These are phyloP conservation scores for Lasiommata megera DNA, from an alignment of 2,888 invertebrate species.

Conservation along the genomic window DNA sequence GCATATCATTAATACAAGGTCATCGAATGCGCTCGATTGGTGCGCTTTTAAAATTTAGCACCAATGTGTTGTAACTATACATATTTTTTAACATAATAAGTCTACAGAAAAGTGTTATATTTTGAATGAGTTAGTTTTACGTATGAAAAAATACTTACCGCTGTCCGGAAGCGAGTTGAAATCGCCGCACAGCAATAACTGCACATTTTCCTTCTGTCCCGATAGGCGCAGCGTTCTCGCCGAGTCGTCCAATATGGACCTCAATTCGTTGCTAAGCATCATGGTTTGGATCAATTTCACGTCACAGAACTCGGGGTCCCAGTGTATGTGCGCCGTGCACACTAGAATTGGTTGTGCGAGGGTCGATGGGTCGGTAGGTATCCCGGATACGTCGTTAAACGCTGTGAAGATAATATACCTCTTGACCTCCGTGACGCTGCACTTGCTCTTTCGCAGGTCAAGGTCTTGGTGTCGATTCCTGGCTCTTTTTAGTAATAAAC, in stretches of 20 bases:
- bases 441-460: no score
- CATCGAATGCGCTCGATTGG: no score
- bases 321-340: conserved; percentile 99
- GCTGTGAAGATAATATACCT: conserved; percentile 30
- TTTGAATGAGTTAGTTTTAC: no score
- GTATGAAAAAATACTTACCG: conserved; percentile 66
- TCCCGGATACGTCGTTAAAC: conserved; percentile 60
- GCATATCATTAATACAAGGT: no score
- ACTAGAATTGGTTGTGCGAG: conserved; percentile 94
- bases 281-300: conserved; percentile 99
- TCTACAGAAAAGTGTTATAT: no score
- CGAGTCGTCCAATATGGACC: conserved; percentile 92
- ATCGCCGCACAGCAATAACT: conserved; percentile 97
- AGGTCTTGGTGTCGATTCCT: no score
- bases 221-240: conserved; percentile 88
- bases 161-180: conserved; percentile 99
- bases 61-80: no score
- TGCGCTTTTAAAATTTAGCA: no score
- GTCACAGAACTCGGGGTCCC: conserved; percentile 99
- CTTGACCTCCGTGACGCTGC: no score
- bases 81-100: no score
- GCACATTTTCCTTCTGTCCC: conserved; percentile 90
- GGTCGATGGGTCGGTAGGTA: conserved; percentile 88
- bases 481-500: no score
- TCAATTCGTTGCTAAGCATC: conserved; percentile 98